Evolutionary conservation across 2,888 invertebrate genomes (phyloP), one percentile per base, ranked within the genome.

Genomic region (Podotricha telesiphe): DNA sequence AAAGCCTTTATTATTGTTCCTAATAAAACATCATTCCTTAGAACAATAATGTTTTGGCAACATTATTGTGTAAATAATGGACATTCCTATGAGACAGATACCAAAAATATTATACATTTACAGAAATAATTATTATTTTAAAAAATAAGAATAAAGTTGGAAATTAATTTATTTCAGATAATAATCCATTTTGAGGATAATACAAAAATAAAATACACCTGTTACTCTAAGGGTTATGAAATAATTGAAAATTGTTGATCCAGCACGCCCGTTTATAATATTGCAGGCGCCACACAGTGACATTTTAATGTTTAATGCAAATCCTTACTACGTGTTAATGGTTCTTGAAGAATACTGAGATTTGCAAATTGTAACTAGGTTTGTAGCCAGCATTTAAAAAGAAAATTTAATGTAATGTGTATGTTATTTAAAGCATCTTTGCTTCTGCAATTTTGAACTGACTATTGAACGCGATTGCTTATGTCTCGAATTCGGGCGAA

Each of bases 291-390:
- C 71, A 80, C 79, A 80, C 82, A 82, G 78, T 81, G 85, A 87
- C 85, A 81, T 85, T 89, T 91, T 89, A 89, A 91, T 91, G 88
- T 88, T 87, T 90, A 88, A 88, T 89, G 87, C 87, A 88, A 84
- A 85, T 80, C 83, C 82, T 80, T 86, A 86, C 84, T 86, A 86
- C 86, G 87, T 89, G 89, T 86, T 90, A 90, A 91, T 90, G 89
- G 89, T 71, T 74, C 78, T 78, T 82, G 86, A 87, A 87, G 88
- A 86, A 86, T 82, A 83, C 81, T 42, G 79, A 77, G 80, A 89
- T 91, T 89, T 86, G 74, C 80, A 78, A 77, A 84, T 84, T 86
- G 87, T 88, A 85, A 85, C 83, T 82, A 84, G 82, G 84, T 86
- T 87, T 87, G 87, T 86, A 22, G 40, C n/a, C n/a, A 15, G 20